Evolutionary conservation across 2,113 vertebrate species (phyloP).

Genomic region (Mirounga angustirostris): DNA sequence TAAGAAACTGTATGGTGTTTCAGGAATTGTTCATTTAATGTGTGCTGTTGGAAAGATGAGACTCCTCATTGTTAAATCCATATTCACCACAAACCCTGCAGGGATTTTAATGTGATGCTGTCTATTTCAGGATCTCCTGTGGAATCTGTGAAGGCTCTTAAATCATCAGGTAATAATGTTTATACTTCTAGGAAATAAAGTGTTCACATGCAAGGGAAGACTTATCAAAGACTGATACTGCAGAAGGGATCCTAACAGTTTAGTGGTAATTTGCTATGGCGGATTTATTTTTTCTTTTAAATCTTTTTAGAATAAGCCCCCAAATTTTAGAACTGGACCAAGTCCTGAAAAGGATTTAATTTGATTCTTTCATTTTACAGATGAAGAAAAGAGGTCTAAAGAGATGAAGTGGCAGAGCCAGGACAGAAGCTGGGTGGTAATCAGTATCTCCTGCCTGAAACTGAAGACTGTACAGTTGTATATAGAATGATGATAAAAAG

Average conservation of each 20-base stretch:
- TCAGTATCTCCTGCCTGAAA: background rate
- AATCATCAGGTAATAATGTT: conserved; percentile 60
- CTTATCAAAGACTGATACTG: conserved; percentile 23
- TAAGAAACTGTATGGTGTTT: background rate
- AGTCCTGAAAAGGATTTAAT: background rate
- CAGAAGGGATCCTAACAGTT: background rate
- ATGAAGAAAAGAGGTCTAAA: conserved; percentile 36
- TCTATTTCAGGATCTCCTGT: conserved; percentile 33
- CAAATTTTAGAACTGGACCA: background rate
- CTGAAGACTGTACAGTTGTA: background rate
- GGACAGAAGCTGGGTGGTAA: background rate
- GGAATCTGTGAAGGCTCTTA: conserved; percentile 30
- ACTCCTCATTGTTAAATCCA: conserved; percentile 5
- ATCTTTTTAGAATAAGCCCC: background rate
- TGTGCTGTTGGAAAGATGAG: background rate
- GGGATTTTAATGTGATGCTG: background rate
- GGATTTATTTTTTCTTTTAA: background rate
- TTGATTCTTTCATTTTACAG: background rate
- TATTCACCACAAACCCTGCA: background rate
- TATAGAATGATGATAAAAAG: background rate
- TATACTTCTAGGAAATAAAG: conserved; percentile 33
- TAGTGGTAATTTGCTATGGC: background rate
- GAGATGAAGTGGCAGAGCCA: background rate
- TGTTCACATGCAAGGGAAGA: conserved; percentile 5
- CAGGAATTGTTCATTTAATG: conserved; percentile 46